These are phyloP conservation scores for Panurus biarmicus DNA, from an alignment of 2,113 vertebrate species.

Conservation along the genomic window DNA sequence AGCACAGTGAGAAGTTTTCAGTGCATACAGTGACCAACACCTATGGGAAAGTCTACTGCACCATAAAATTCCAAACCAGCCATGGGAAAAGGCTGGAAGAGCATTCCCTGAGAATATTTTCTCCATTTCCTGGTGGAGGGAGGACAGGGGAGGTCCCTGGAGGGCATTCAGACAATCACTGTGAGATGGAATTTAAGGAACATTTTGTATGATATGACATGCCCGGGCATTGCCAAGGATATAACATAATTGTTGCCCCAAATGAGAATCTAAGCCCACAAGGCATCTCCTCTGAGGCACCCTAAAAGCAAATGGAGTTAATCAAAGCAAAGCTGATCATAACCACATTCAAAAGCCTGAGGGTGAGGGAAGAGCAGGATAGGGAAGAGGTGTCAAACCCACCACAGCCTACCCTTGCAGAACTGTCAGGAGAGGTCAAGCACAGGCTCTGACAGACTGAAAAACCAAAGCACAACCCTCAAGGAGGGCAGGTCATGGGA, in stretches of 20 bases:
- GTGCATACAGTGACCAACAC: background rate
- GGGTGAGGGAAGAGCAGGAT: background rate
- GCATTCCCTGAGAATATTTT: background rate
- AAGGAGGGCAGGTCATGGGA: background rate
- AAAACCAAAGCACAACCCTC: background rate
- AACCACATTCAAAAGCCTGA: background rate
- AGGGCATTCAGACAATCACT: background rate
- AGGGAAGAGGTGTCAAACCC: rapidly evolving
- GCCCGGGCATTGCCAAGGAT: background rate
- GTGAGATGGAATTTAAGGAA: background rate
- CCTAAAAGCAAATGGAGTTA: background rate
- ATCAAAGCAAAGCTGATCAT: background rate
- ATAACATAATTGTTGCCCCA: background rate
- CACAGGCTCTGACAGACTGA: background rate
- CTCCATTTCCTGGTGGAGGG: background rate
- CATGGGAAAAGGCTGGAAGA: background rate
- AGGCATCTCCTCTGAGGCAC: background rate
- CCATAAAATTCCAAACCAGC: background rate
- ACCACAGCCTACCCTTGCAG: background rate
- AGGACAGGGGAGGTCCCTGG: background rate
- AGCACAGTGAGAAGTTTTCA: background rate
- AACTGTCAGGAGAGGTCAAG: background rate
- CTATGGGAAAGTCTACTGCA: background rate
- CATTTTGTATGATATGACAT: background rate
- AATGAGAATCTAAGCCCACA: background rate